These are phyloP conservation scores for Corythornis vintsioides DNA, from an alignment of 2,113 vertebrate species.

Conservation along the genomic window DNA sequence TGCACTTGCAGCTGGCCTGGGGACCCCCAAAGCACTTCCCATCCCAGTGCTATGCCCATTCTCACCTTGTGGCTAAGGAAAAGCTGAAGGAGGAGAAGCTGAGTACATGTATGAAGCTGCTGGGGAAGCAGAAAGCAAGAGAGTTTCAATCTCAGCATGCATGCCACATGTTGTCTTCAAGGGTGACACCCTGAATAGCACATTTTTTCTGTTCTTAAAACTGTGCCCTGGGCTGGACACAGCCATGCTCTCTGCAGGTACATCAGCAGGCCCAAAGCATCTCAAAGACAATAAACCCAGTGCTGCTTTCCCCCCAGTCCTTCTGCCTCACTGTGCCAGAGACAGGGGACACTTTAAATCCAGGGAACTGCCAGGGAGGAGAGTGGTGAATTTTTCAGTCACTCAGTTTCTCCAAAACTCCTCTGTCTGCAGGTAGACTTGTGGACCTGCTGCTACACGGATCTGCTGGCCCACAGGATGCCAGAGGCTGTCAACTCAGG, in stretches of 20 bases:
- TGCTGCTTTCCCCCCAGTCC: background rate
- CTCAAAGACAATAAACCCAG: background rate
- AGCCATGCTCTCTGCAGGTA: background rate
- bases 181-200: background rate
- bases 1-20: background rate
- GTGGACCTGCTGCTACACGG: background rate
- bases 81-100: background rate
- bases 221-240: accelerated
- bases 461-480: background rate
- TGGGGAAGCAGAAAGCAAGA: background rate
- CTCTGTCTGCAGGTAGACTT: background rate
- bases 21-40: background rate
- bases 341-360: accelerated
- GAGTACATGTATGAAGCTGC: background rate
- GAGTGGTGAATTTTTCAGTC: background rate
- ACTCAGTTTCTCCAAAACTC: background rate
- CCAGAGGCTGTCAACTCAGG: conserved; percentile 14
- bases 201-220: background rate
- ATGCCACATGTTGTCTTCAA: background rate
- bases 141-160: background rate
- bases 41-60: background rate
- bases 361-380: background rate
- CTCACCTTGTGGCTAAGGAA: background rate
- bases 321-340: background rate
- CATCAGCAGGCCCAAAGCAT: background rate